Evolutionary conservation across 2,888 invertebrate genomes (phyloP), one percentile per base, ranked within the genome.

Genomic region (Erebia aethiops): DNA sequence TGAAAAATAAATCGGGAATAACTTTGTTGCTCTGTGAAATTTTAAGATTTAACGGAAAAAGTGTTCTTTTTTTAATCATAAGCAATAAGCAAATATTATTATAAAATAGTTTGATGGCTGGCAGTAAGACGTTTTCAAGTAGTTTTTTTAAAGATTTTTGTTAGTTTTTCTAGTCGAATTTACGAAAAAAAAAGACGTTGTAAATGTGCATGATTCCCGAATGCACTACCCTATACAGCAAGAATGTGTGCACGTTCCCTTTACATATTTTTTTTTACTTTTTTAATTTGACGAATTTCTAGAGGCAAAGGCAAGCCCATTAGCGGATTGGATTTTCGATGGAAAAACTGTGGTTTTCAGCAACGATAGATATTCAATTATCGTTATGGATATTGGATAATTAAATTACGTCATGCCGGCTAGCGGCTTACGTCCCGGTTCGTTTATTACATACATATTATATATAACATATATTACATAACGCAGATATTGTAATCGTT

Each of bases 201-300:
- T 90, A 85, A 81, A 86, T 87, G 92, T 91, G 92, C 92, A 92
- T 92, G 92, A 81, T 74, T 88, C 91, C 92, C 82, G 91, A 92
- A 91, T 92, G 92, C 92, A 92, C 91, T 87, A 78, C 87, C 90
- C 85, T 51, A 46, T 84, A 81, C 84, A 85, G 87, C 87, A 87
- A 88, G 92, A 92, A 90, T 92, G 92, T 91, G 80, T 92, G 92
- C 92, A 92, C 92, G 92, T 86, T 85, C 77, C 83, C 84, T 82
- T 85, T 81, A 84, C 74, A 75, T 77, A n/a, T 76, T 82, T 83
- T 84, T 83, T 57, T 58, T 83, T 81, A 79, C 75, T 78, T 78
- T 81, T 78, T 84, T 82, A 79, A 69, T 70, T 69, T 69, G 66
- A 83, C 83, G 80, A 82, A 81, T 81, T 46, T 84, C 83, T 81